These are phyloP conservation scores for Parotocinclus haroldoi DNA, from an alignment of 2,797 vertebrate genomes.

Conservation along the genomic window DNA sequence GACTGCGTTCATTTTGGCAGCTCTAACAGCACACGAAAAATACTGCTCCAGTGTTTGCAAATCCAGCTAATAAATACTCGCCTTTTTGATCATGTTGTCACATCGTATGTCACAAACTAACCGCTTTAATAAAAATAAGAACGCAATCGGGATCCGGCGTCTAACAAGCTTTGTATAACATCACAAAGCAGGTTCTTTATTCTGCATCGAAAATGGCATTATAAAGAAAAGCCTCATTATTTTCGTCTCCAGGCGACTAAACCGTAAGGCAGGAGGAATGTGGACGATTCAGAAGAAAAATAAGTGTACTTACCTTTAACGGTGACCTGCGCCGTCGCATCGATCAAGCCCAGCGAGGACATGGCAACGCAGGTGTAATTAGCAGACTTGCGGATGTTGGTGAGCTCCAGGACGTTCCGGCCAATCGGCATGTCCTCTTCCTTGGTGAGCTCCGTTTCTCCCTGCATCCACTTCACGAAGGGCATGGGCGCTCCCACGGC, in stretches of 20 bases:
- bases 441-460: conserved; percentile 84
- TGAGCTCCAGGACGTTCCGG: conserved; percentile 90
- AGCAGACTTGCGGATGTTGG: conserved; percentile 83
- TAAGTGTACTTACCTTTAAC: conserved; percentile 83
- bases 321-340: conserved; percentile 88
- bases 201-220: not conserved
- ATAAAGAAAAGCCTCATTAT: conserved; percentile 2
- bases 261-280: not conserved
- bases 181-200: not conserved
- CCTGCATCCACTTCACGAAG: conserved; percentile 91
- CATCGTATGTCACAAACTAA: no score
- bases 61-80: no score
- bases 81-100: no score
- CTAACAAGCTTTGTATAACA: no score
- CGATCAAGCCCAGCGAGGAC: conserved; percentile 91
- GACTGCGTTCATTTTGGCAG: no score
- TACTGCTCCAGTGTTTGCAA: no score
- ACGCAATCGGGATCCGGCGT: no score
- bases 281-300: not conserved
- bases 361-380: conserved; percentile 98
- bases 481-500: conserved; percentile 97
- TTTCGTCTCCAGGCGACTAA: conserved; percentile 12
- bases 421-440: conserved; percentile 93
- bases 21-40: no score
- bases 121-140: no score